Evolutionary conservation across 2,888 invertebrate species (phyloP), one percentile per base, ranked within the genome.

Genomic region (Bombylius discolor): DNA sequence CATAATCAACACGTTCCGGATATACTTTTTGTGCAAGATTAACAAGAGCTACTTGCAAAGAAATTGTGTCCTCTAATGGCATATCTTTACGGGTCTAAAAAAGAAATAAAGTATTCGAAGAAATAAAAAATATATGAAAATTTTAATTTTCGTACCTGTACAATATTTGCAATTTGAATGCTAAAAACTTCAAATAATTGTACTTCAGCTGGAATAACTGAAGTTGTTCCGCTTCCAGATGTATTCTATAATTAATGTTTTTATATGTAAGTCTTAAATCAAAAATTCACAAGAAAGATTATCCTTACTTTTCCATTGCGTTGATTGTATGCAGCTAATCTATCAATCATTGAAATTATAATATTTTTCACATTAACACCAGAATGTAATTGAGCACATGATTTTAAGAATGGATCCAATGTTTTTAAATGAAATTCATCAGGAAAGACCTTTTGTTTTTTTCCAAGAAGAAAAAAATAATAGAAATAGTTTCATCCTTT

Each of bases 371-470:
- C 96, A 73, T 98, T 97, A 12, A 99, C 98, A 9, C 89, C 91
- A 1, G 87, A 84, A 68, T 98, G 95, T 1, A 99, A 77, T 69
- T 99, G 97, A 0, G 92, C 96, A 71, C 99, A 99, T 0, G 98
- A 96, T 73, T 94, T 90, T 56, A 99, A 79, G 75, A 99, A 99
- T 48, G 92, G 88, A 72, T 89, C 90, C 59, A 99, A 77, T 0
- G 97, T 97, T 64, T 94, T 90, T 67, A 99, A 78, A 76, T 99
- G 99, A 74, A 97, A 98, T 74, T 99, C 99, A 70, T 99, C 99
- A 0, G 99, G 98, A 71, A 99, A 99, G 33, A 96, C 91, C 86
- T 83, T 14, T 45, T 14, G 11, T 39, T 39, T 9, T n/a, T 9
- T 39, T 39, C 11, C 39, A 39, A 39, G 39, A 39, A 23, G 23